These are phyloP conservation scores for Noturus placidus DNA, from an alignment of 2,113 vertebrate species.

Conservation along the genomic window DNA sequence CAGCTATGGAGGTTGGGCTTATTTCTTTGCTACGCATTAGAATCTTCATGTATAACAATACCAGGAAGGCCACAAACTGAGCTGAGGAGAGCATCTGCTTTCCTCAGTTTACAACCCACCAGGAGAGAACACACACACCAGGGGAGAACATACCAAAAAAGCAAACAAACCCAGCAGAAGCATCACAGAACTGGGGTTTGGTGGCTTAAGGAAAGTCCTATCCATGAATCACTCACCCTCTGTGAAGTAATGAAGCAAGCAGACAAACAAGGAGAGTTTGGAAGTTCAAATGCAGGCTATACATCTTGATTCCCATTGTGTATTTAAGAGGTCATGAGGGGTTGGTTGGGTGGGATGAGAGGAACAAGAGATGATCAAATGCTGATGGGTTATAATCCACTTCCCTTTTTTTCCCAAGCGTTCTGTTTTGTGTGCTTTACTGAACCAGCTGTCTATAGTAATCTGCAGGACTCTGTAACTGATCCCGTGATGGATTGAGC, in stretches of 20 bases:
- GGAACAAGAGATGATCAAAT: slow-evolving; percentile 25
- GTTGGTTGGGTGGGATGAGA: slow-evolving; percentile 6
- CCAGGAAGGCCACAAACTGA: slow-evolving; percentile 24
- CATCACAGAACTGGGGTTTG: slow-evolving; percentile 51
- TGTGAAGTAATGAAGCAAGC: slow-evolving; percentile 20
- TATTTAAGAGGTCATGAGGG: slow-evolving; percentile 25
- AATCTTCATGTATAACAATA: slow-evolving; percentile 49
- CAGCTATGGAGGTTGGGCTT: slow-evolving; percentile 14
- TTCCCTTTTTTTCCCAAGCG: slow-evolving; percentile 40
- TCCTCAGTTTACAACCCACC: slow-evolving; percentile 50
- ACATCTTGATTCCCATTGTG: slow-evolving; percentile 28
- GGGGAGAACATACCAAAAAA: slow-evolving; percentile 44
- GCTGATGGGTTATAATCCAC: slow-evolving; percentile 41
- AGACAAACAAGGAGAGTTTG: slow-evolving; percentile 37
- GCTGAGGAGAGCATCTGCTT: background rate
- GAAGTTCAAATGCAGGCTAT: slow-evolving; percentile 46
- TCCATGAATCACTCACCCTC: slow-evolving; percentile 20
- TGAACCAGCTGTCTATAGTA: slow-evolving; percentile 48
- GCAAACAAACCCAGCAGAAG: slow-evolving; percentile 47
- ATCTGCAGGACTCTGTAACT: slow-evolving; percentile 47
- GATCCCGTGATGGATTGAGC: slow-evolving; percentile 53
- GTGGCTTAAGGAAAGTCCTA: slow-evolving; percentile 14
- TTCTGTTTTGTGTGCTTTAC: slow-evolving; percentile 40
- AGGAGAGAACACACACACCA: slow-evolving; percentile 31
- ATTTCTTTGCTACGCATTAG: slow-evolving; percentile 19